Base-by-base conservation (phyloP, 2,888 invertebrate genomes). In the Clunio marinus region DNA sequence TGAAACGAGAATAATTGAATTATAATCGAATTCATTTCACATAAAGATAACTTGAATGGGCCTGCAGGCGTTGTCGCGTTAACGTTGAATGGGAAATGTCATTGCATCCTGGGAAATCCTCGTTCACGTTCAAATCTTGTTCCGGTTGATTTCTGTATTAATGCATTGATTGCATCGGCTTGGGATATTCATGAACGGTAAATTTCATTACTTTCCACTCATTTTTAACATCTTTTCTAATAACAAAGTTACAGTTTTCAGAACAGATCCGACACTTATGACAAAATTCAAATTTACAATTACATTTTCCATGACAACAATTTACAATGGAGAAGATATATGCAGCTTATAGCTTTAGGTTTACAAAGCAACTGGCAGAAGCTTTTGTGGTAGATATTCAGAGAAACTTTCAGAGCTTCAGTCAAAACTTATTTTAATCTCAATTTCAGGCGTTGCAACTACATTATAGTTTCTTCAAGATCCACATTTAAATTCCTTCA, bases 41-140 rank as follows among this genome's bases (percentile, higher is more conserved):
- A n/a, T n/a, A n/a, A n/a, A n/a, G 79, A 79, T 75, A 79, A 79
- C 74, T 74, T 79, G 72, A 78, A 80, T 73, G 79, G 79, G 71
- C 79, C 79, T 72, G 77, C 79, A 67, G 79, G 78, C 70, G 72
- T 79, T 70, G 78, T 79, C 74, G 76, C 76, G 71, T 78, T 78
- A 76, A 73, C 78, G 60, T 78, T 78, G 59, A 74, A 76, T 72
- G 79, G 79, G 70, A 73, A 78, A 70, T 75, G 80, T 62, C 79
- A 76, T 71, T 76, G 77, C 72, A 78, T 80, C 72, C 75, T 76
- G 72, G 79, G 79, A 24, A 73, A 74, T 70, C 72, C 75, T 22
- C 74, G 73, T 69, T 75, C 75, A 70, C 77, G 75, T 71, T 77
- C 79, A 37, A 79, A 80, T 72, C 74, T 79, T 73, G 76, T 78